phyloP scores from a whole-genome alignment of 2,888 invertebrate genomes.

The Athalia cordata region DNA sequence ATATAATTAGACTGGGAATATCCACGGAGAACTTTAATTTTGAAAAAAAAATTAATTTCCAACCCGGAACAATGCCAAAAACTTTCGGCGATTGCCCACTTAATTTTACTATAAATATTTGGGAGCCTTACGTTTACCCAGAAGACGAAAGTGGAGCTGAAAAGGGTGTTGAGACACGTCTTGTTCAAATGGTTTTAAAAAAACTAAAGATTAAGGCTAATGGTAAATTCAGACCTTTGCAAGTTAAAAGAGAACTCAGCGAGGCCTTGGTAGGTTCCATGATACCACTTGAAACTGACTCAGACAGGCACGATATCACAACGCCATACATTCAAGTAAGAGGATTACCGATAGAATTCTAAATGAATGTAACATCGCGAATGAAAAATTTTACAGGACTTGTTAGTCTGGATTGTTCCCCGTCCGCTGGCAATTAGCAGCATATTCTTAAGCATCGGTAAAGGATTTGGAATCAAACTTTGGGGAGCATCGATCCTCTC shows the following conservation, averaged over 20 bases:
- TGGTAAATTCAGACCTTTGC: background rate
- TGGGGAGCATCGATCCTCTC: conserved; percentile 18
- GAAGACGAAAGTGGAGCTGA: background rate
- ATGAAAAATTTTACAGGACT: conserved; percentile 9
- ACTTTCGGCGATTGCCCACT: conserved; percentile 38
- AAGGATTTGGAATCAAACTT: background rate
- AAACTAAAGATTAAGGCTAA: background rate
- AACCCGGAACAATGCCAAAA: conserved; percentile 15
- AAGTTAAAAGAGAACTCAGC: background rate
- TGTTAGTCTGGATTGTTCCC: conserved; percentile 29
- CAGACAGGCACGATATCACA: conserved; percentile 22
- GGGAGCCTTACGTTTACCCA: conserved; percentile 25
- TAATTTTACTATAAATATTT: conserved; percentile 25
- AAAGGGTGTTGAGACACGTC: background rate
- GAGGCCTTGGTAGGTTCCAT: conserved; percentile 12
- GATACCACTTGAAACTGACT: background rate
- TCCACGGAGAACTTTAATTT: conserved; percentile 3
- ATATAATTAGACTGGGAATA: conserved; percentile 34
- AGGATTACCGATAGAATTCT: background rate
- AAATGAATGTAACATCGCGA: background rate
- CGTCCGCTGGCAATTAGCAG: background rate
- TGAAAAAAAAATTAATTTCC: conserved; percentile 14
- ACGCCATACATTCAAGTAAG: conserved; percentile 38
- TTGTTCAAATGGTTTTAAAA: conserved; percentile 28
- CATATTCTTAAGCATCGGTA: background rate